A percentile compares a stretch with the other conserved stretches of the same genome.
These are phyloP conservation scores for Sebastes schlegelii DNA, from an alignment of 2,113 vertebrate genomes.

Conservation along the genomic window DNA sequence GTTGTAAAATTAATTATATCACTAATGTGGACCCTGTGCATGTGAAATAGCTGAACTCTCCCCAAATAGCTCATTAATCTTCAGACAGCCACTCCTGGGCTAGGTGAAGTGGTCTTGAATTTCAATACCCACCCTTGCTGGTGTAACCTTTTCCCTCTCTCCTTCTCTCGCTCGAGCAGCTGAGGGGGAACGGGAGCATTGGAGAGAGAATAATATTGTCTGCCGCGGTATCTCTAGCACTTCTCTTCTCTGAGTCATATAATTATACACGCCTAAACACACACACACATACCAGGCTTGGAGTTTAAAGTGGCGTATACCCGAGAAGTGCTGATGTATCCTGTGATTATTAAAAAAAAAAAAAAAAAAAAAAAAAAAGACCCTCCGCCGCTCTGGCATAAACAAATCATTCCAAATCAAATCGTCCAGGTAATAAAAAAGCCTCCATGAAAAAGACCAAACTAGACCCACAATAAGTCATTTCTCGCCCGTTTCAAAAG, in stretches of 20 bases:
- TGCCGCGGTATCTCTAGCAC: slow-evolving; percentile 63
- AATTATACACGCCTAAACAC: slow-evolving; percentile 75
- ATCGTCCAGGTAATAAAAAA: slow-evolving; percentile 55
- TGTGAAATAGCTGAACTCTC: slow-evolving; percentile 87
- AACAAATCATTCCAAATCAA: slow-evolving; percentile 63
- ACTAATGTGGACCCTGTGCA: slow-evolving; percentile 82
- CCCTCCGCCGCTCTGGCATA: slow-evolving; percentile 36
- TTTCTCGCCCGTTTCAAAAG: slow-evolving; percentile 27
- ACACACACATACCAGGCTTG: slow-evolving; percentile 5
- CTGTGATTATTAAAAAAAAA: slow-evolving; percentile 61
- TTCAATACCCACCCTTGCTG: slow-evolving; percentile 77
- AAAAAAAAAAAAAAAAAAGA: slow-evolving; percentile 51
- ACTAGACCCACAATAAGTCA: slow-evolving; percentile 15
- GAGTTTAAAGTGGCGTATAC: slow-evolving; percentile 49
- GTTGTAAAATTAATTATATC: slow-evolving; percentile 92
- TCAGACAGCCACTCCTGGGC: slow-evolving; percentile 82
- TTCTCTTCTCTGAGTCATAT: slow-evolving; percentile 68
- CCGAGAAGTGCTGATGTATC: slow-evolving; percentile 62
- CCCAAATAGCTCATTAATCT: slow-evolving; percentile 92
- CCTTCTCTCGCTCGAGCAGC: slow-evolving; percentile 51
- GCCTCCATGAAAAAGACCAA: slow-evolving; percentile 22
- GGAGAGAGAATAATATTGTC: slow-evolving; percentile 77
- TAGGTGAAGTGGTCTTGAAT: slow-evolving; percentile 83
- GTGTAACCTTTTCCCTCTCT: slow-evolving; percentile 68
- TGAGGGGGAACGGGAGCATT: slow-evolving; percentile 43